phyloP scores from a whole-genome alignment of 2,113 vertebrate species.

The Aepyceros melampus region DNA sequence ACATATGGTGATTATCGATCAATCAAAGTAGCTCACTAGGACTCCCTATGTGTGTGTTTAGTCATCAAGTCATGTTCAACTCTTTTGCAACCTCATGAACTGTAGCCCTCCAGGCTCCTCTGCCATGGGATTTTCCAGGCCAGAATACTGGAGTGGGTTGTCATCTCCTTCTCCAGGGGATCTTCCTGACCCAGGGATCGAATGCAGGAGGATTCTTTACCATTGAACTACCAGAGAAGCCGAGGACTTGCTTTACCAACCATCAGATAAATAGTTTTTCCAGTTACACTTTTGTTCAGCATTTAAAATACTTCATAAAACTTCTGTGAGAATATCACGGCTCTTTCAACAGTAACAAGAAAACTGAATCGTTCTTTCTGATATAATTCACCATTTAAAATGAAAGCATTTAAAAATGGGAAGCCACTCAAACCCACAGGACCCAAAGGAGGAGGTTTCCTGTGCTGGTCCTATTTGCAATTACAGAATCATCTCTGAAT shows the following conservation, averaged over 20 bases:
- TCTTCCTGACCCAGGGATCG: not conserved
- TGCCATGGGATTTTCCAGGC: not conserved
- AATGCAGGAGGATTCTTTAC: not conserved
- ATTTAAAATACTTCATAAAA: constrained; percentile 35
- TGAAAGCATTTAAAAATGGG: not conserved
- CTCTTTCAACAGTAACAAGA: not conserved
- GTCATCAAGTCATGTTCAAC: not conserved
- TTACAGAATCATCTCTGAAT: not conserved
- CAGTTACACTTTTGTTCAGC: not conserved
- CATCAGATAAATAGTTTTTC: not conserved
- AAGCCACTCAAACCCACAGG: not conserved
- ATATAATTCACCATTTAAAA: constrained; percentile 3
- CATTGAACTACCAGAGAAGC: not conserved
- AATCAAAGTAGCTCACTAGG: not conserved
- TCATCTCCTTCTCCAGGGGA: not conserved
- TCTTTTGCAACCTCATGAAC: not conserved
- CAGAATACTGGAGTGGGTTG: not conserved
- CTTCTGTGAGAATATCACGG: not conserved
- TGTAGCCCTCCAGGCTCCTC: not conserved
- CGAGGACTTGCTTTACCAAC: not conserved
- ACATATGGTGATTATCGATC: not conserved
- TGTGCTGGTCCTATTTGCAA: not conserved
- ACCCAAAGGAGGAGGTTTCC: not conserved
- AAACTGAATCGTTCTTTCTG: not conserved
- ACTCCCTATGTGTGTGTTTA: not conserved